These are phyloP conservation scores for Lithosia quadra DNA, from an alignment of 2,888 invertebrate species.

Conservation along the genomic window DNA sequence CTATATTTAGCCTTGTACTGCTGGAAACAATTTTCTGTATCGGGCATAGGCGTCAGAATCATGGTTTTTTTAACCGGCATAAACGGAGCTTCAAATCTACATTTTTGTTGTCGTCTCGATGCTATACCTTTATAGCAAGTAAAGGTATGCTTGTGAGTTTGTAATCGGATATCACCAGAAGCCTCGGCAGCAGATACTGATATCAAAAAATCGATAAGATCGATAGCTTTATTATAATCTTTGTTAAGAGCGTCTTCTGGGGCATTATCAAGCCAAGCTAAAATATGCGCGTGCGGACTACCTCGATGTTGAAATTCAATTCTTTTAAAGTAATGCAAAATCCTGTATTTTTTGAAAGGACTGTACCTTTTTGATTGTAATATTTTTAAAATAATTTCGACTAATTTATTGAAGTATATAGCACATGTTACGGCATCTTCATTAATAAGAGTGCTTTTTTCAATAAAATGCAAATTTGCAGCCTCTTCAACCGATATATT, in stretches of 20 bases:
- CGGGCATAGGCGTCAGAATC: constrained; percentile 35
- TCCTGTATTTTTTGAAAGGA: constrained; percentile 58
- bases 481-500: constrained; percentile 46
- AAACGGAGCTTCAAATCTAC: constrained; percentile 60
- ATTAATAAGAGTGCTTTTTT: constrained; percentile 51
- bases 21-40: constrained; percentile 26
- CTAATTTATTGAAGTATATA: constrained; percentile 63
- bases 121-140: constrained; percentile 53
- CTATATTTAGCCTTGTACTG: constrained; percentile 21
- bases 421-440: constrained; percentile 59
- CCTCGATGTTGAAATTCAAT: constrained; percentile 17
- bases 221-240: constrained; percentile 44
- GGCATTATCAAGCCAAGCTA: constrained; percentile 51
- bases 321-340: constrained; percentile 45
- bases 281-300: constrained; percentile 30
- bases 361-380: constrained; percentile 53
- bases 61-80: constrained; percentile 51
- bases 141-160: constrained; percentile 57
- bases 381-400: constrained; percentile 51
- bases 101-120: constrained; percentile 46
- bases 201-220: constrained; percentile 51
- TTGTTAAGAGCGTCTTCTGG: constrained; percentile 55
- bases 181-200: constrained; percentile 54
- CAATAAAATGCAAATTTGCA: constrained; percentile 37
- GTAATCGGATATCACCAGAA: constrained; percentile 55